These are phyloP conservation scores for Actias luna DNA, from an alignment of 2,888 invertebrate species.

Conservation along the genomic window DNA sequence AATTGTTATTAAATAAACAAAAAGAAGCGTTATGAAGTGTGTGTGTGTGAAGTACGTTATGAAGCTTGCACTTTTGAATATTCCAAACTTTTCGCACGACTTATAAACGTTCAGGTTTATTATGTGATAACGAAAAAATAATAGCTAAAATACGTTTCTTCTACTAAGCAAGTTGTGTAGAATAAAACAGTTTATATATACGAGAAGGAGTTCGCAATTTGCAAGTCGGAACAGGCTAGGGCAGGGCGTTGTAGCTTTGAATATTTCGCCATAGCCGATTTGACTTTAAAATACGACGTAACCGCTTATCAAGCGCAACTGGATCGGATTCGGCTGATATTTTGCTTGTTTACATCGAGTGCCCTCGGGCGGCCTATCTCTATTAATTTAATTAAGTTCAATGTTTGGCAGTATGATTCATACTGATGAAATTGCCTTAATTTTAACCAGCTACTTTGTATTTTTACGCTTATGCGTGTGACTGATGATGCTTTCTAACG, in stretches of 20 bases:
- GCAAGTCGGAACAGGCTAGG: slow-evolving; percentile 62
- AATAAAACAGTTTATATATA: slow-evolving; percentile 25
- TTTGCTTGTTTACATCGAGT: slow-evolving; percentile 22
- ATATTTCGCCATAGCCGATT: slow-evolving; percentile 71
- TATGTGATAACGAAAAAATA: background rate
- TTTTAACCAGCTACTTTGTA: background rate
- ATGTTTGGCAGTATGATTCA: background rate
- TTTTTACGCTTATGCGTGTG: background rate
- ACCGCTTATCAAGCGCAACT: slow-evolving; percentile 51
- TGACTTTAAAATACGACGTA: slow-evolving; percentile 73
- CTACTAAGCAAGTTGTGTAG: slow-evolving; percentile 1
- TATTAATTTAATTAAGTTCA: slow-evolving; percentile 16
- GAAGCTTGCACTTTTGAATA: no score
- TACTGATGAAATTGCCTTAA: background rate
- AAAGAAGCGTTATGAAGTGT: no score
- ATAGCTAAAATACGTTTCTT: background rate
- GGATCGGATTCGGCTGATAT: slow-evolving; percentile 15
- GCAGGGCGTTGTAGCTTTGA: slow-evolving; percentile 68
- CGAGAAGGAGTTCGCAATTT: slow-evolving; percentile 49
- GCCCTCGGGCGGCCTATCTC: slow-evolving; percentile 18
- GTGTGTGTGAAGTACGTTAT: no score
- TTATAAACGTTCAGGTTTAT: no score
- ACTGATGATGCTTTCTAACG: background rate
- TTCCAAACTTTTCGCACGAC: no score
- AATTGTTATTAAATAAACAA: no score